Base-by-base conservation (phyloP, 2,113 vertebrate genomes). In the Apteryx owenii region DNA sequence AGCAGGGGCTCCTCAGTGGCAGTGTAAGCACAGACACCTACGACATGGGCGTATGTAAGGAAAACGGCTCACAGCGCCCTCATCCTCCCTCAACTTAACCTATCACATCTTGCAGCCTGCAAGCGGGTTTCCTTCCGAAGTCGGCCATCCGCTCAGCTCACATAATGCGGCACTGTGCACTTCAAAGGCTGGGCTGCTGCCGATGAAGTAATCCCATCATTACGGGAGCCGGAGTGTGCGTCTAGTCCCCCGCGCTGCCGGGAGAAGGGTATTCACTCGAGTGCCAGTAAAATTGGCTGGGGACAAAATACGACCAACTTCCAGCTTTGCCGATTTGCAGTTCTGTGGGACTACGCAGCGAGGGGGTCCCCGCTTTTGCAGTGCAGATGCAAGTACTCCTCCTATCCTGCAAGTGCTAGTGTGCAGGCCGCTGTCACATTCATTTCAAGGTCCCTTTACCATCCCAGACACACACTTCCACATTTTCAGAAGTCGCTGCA, bases 61-160 rank as follows among this genome's bases (percentile, higher is more conserved):
- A 66, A 84, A 69, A 60, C 0, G 25, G 36, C 15, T 65, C 53
- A 48, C 12, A 0, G 48, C n/a, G 76, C 76, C 86, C 83, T 75
- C 23, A 3, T 12, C 38, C 53, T 90, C 46, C 72, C 80, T 80
- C 42, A 51, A 1, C n/a, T 26, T 28, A 50, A 71, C 80, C 77
- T 36, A 1, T 3, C n/a, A 7, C 12, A 2, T 13, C 42, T 69
- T 38, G 40, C 68, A 0, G 1, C 58, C 58, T 0, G 38, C 70
- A 13, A 13, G 44, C 2, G 0, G 0, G 1, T 19, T 81, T 75
- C 44, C 92, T 83, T 61, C 90, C 11, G 0, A 1, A 26, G 53
- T 4, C 78, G 8, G 44, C 50, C 82, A 4, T 9, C 71, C 50
- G 25, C 50, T 13, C 42, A 38, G 42, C 42, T 71, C 29, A 0